These are phyloP conservation scores for Caracal caracal DNA, from an alignment of 2,113 vertebrate genomes.

Conservation along the genomic window DNA sequence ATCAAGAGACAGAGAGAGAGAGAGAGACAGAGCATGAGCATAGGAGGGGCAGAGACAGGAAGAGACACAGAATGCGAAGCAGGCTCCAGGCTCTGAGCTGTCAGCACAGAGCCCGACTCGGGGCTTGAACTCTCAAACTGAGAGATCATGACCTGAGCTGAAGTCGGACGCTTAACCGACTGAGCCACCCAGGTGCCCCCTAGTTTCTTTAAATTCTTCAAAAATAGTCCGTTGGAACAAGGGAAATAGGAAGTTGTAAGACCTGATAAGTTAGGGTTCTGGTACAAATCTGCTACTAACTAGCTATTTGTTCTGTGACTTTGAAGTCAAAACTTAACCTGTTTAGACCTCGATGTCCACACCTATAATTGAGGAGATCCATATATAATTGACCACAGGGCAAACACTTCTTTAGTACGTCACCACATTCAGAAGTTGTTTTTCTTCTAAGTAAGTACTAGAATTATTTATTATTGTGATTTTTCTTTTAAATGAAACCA, in stretches of 20 bases:
- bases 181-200: too few relatives aligned
- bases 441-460: neutral
- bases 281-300: neutral
- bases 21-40: too few relatives aligned
- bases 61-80: too few relatives aligned
- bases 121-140: too few relatives aligned
- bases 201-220: neutral
- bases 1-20: too few relatives aligned
- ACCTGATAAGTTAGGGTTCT: neutral
- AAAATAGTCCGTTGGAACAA: neutral
- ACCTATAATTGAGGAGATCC: neutral
- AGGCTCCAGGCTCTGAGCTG: too few relatives aligned
- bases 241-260: neutral
- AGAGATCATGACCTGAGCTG: too few relatives aligned
- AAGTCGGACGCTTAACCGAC: too few relatives aligned
- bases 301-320: neutral
- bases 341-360: neutral
- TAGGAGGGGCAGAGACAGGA: too few relatives aligned
- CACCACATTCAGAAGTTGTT: neutral
- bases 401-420: neutral
- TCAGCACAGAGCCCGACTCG: too few relatives aligned
- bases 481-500: constrained; percentile 45
- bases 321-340: neutral
- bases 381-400: too few relatives aligned
- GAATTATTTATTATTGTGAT: neutral